Evolutionary conservation across 2,797 vertebrate genomes (phyloP).

Genomic region (Tapera naevia): DNA sequence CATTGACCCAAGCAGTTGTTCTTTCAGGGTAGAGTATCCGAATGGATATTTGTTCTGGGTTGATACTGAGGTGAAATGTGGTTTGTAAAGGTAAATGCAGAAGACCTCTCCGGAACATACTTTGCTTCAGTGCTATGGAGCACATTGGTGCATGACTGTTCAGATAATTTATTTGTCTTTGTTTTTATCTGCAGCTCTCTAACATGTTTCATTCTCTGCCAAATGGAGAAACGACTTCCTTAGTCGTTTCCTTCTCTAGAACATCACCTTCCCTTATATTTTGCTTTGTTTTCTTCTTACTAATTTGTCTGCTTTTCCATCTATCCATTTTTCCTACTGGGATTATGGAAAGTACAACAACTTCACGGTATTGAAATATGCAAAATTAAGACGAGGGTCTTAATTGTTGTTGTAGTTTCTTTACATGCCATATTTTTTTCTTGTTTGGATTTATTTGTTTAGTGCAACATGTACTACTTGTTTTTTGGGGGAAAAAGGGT

Average conservation of each 20-base stretch:
- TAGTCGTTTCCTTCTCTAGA: not conserved
- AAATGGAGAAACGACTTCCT: constrained; percentile 5
- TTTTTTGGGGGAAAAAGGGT: not conserved
- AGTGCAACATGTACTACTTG: not conserved
- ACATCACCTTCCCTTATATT: not conserved
- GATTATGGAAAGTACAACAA: not conserved
- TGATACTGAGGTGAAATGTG: not conserved
- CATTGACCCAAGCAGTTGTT: not conserved
- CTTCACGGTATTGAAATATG: not conserved
- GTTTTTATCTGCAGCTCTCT: not conserved
- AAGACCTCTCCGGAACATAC: not conserved
- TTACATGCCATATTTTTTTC: not conserved
- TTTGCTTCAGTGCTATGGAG: not conserved
- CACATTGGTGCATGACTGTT: not conserved
- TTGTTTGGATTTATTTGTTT: not conserved
- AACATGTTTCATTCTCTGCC: not conserved
- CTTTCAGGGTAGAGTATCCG: not conserved
- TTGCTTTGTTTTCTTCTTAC: not conserved
- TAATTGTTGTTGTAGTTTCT: not conserved
- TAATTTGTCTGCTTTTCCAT: not conserved
- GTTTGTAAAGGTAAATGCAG: not conserved
- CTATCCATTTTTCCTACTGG: not conserved
- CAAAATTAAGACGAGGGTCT: not conserved
- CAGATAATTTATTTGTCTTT: not conserved
- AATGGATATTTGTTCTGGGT: not conserved